Conservation (phyloP, 2,888 invertebrate genomes). For the Chironomus tentans region DNA sequence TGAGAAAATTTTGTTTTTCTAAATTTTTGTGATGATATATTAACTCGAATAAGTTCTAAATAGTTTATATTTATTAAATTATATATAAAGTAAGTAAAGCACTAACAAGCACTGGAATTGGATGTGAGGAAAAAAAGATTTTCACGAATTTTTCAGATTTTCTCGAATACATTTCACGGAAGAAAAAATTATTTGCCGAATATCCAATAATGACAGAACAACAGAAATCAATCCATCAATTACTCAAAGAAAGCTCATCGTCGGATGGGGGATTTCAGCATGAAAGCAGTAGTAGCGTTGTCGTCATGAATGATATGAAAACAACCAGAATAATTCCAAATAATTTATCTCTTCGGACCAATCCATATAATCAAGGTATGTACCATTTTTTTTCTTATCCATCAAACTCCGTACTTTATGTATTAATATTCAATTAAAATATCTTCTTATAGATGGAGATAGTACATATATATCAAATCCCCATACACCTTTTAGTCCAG, state of each 20-base stretch:
- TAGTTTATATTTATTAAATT: not conserved
- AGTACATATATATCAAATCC: not conserved
- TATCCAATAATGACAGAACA: constrained; percentile 28
- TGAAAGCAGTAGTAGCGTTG: constrained; percentile 14
- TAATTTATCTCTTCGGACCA: constrained; percentile 7
- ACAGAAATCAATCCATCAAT: constrained; percentile 72
- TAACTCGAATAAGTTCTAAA: not conserved
- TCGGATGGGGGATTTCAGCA: constrained; percentile 19
- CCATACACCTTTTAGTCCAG: constrained; percentile 21
- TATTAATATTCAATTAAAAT: not conserved
- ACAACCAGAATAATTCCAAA: constrained; percentile 20
- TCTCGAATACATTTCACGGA: not conserved
- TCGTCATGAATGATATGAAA: constrained; percentile 19
- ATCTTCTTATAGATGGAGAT: not conserved
- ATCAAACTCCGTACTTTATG: not conserved
- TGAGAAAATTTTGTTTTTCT: not conserved
- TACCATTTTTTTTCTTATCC: too few relatives aligned
- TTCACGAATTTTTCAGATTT: not conserved
- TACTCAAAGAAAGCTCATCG: constrained; percentile 56
- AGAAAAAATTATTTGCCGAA: not conserved
- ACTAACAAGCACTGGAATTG: not conserved
- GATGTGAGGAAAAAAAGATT: not conserved
- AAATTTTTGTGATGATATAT: not conserved
- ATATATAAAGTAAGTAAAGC: not conserved
- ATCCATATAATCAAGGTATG: not conserved